Conservation (phyloP, 2,888 invertebrate genomes). For the Brassicogethes aeneus region DNA sequence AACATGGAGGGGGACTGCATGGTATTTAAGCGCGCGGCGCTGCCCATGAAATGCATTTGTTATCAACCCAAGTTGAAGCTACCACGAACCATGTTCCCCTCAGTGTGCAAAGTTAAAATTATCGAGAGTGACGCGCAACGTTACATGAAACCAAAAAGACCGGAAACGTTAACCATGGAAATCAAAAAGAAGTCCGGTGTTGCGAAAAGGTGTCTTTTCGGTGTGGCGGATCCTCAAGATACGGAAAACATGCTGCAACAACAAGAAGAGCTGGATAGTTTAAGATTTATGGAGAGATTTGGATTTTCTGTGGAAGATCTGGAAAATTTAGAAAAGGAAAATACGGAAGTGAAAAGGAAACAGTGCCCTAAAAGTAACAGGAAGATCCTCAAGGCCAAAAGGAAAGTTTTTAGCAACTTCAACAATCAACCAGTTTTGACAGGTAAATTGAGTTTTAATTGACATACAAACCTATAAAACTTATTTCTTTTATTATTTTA, state of each 20-base stretch:
- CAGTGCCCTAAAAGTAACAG: not conserved
- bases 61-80: too few species aligned
- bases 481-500: too few species aligned
- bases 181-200: constrained; percentile 35
- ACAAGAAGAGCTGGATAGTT: constrained; percentile 48
- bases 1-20: too few species aligned
- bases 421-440: not conserved
- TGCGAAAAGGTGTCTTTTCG: constrained; percentile 51
- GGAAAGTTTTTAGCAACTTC: not conserved
- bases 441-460: not conserved
- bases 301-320: constrained; percentile 49
- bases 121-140: not conserved
- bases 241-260: constrained; percentile 51
- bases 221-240: constrained; percentile 50
- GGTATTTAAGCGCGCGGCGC: too few species aligned
- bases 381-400: constrained; percentile 1
- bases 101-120: not conserved
- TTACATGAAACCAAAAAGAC: not conserved
- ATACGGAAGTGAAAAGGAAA: not conserved
- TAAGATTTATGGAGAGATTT: constrained; percentile 50
- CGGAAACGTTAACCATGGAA: not conserved
- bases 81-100: not conserved
- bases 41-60: too few species aligned
- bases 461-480: too few species aligned
- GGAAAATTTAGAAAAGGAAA: constrained; percentile 29